Conservation (phyloP, 2,888 invertebrate species). For the Ochropacha duplaris region DNA sequence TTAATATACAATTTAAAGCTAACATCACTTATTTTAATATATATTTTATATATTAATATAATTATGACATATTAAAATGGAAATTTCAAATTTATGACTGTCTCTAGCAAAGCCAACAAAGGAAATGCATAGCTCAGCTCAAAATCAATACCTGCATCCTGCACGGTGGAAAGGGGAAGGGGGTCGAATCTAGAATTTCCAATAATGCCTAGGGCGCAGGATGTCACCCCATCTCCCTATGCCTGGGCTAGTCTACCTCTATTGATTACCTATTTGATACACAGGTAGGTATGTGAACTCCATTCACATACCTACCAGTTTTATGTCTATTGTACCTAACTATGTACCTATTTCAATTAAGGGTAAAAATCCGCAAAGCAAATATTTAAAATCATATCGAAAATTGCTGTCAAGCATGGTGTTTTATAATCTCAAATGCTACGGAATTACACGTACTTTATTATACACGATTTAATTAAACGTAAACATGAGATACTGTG, state of each 20-base stretch:
- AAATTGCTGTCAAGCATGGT: neutral
- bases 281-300: too few relatives aligned
- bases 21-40: neutral
- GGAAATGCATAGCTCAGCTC: neutral
- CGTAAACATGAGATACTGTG: neutral
- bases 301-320: too few relatives aligned
- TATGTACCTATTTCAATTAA: too few relatives aligned
- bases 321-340: too few relatives aligned
- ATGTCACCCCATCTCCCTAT: too few relatives aligned
- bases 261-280: too few relatives aligned
- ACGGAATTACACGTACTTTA: neutral
- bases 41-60: too few relatives aligned
- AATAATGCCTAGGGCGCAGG: conserved; percentile 26
- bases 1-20: neutral
- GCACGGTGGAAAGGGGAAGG: neutral
- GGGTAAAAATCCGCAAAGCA: conserved; percentile 11
- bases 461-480: neutral
- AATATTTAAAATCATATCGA: neutral
- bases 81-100: neutral
- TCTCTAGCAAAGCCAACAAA: neutral
- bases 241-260: too few relatives aligned
- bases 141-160: neutral
- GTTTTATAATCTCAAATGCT: neutral
- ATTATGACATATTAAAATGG: too few relatives aligned
- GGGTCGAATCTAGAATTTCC: conserved; percentile 10